Base-by-base conservation (phyloP, 2,797 vertebrate genomes). In the Gadopsis bispinosus region DNA sequence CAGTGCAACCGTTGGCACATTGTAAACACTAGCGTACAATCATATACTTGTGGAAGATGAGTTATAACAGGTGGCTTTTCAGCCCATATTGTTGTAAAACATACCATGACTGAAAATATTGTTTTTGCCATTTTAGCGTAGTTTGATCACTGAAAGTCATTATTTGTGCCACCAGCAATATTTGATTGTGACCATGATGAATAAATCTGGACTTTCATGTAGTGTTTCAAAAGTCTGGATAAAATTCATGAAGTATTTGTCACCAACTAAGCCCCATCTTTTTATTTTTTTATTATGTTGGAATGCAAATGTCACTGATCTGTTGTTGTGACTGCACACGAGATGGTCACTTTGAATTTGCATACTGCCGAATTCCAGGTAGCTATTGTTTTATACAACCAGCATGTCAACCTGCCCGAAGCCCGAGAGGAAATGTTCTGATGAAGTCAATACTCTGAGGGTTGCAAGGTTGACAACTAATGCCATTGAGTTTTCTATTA, bases 281-380 rank as follows among this genome's bases (percentile, higher is more conserved):
- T 35, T 33, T n/a, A 39, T 22, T 72, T 33, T 29, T 47, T 22
- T 72, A 10, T 37, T 9, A 37, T 37, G 37, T 39, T 39, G 11
- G 9, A 10, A 75, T 68, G 43, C 62, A 64, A 64, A 73, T 69
- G 4, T 59, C 5, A 39, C 33, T 26, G 20, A 8, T 41, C 19
- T 54, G 37, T 67, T 77, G 37, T 29, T 53, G 4, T 33, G 22
- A 65, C 35, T 58, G 8, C 41, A 33, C 31, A 22, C 10, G 31
- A 33, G 20, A 66, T 47, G 29, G 65, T 53, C 43, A 19, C 20
- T 53, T 53, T 26, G 5, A 65, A n/a, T 77, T 72, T 81, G 47
- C 63, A 35, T 70, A 39, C 43, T 33, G 16, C 9, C 29, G 48
- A 33, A 78, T 54, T 62, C 2, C n/a, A 47, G 9, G 26, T 39